phyloP scores from a whole-genome alignment of 2,113 vertebrate genomes.

The Propithecus coquereli region DNA sequence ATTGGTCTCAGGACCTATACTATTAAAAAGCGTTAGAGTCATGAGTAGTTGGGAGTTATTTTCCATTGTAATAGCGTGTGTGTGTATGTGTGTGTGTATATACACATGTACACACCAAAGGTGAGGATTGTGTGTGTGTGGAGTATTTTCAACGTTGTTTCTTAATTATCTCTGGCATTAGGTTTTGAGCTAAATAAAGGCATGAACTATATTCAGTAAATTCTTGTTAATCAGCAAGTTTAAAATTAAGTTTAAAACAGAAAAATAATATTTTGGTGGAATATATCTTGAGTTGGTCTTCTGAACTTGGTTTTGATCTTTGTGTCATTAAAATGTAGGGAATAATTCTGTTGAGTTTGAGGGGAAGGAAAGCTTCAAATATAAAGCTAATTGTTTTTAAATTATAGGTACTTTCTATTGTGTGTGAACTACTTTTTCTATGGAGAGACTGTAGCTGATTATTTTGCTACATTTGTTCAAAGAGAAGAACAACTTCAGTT shows the following conservation, averaged over 20 bases:
- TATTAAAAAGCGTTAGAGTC: neutral
- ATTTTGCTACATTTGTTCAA: slow-evolving; percentile 94
- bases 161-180: neutral
- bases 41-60: neutral
- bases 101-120: neutral
- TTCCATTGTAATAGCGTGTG: neutral
- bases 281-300: neutral
- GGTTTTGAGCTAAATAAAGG: slow-evolving; percentile 21
- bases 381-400: neutral
- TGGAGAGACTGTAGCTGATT: slow-evolving; percentile 97
- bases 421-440: slow-evolving; percentile 99
- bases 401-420: slow-evolving; percentile 94
- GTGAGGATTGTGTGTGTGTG: neutral
- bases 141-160: neutral
- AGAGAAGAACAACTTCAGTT: slow-evolving; percentile 97
- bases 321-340: neutral
- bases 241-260: neutral
- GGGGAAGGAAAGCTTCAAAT: neutral
- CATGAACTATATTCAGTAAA: neutral
- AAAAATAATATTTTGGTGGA: neutral
- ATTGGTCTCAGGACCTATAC: neutral
- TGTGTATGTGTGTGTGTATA: neutral
- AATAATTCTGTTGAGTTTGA: neutral
- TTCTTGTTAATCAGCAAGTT: neutral
- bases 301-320: neutral